These are phyloP conservation scores for Chloroceryle amazona DNA, from an alignment of 2,797 vertebrate genomes.

Conservation along the genomic window DNA sequence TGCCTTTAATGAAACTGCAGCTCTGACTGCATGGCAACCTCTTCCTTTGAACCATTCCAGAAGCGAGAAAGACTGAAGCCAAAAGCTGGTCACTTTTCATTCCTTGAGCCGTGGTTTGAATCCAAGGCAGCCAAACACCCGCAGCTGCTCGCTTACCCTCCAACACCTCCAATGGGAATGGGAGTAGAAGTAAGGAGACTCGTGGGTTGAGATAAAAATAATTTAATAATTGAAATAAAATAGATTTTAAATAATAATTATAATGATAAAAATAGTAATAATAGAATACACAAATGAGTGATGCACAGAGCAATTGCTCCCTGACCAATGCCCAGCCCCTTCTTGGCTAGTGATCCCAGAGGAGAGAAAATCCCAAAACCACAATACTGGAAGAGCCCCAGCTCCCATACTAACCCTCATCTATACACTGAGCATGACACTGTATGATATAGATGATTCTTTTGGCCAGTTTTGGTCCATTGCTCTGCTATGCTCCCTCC, in stretches of 20 bases:
- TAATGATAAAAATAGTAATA: neutral
- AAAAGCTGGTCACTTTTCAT: neutral
- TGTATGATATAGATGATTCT: neutral
- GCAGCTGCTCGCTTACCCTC: neutral
- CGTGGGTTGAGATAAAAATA: neutral
- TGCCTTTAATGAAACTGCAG: neutral
- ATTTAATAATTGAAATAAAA: neutral
- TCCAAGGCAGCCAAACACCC: neutral
- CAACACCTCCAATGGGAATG: neutral
- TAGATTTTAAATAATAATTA: neutral
- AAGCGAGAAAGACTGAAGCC: neutral
- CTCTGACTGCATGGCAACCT: neutral
- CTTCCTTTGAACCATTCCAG: neutral
- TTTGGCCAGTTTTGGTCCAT: neutral
- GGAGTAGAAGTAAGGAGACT: neutral
- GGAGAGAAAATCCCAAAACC: neutral
- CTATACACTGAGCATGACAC: neutral
- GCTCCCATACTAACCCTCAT: neutral
- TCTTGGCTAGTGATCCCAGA: neutral
- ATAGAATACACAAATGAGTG: neutral
- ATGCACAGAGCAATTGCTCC: neutral
- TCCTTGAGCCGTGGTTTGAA: neutral
- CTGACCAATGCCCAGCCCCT: neutral
- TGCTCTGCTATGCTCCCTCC: neutral
- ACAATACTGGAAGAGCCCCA: neutral